phyloP scores from a whole-genome alignment of 2,113 vertebrate species.

The Chamaetylas fuelleborni region DNA sequence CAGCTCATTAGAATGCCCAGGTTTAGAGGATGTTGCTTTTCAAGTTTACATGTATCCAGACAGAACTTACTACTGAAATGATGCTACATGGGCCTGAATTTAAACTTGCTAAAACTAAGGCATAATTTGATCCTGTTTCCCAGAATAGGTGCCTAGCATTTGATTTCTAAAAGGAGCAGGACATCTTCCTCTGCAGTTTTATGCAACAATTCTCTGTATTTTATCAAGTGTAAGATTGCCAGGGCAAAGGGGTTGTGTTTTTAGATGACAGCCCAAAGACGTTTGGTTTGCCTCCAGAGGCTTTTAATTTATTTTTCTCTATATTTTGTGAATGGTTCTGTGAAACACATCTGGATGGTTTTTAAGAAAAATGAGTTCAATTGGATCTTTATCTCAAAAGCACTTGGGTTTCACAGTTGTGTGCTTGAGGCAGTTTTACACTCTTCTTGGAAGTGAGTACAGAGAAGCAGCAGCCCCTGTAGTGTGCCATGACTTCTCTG shows the following conservation, averaged over 20 bases:
- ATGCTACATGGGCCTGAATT: background rate
- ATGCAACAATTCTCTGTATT: background rate
- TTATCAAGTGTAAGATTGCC: background rate
- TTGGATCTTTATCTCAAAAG: background rate
- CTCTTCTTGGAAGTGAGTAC: background rate
- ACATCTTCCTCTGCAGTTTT: background rate
- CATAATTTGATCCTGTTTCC: rapidly evolving
- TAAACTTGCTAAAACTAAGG: background rate
- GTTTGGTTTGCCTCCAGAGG: background rate
- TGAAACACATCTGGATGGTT: background rate
- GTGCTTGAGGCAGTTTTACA: background rate
- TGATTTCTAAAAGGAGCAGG: background rate
- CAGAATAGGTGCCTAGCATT: background rate
- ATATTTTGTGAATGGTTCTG: background rate
- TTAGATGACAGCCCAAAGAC: background rate
- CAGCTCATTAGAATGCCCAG: background rate
- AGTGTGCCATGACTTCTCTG: background rate
- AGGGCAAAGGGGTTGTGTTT: background rate
- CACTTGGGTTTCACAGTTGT: background rate
- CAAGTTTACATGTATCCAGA: background rate
- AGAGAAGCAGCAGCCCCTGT: background rate
- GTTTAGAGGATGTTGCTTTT: background rate
- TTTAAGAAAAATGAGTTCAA: background rate
- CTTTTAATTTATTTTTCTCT: background rate
- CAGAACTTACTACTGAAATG: background rate